phyloP scores from a whole-genome alignment of 2,888 invertebrate genomes.

The Strigamia maritima region DNA sequence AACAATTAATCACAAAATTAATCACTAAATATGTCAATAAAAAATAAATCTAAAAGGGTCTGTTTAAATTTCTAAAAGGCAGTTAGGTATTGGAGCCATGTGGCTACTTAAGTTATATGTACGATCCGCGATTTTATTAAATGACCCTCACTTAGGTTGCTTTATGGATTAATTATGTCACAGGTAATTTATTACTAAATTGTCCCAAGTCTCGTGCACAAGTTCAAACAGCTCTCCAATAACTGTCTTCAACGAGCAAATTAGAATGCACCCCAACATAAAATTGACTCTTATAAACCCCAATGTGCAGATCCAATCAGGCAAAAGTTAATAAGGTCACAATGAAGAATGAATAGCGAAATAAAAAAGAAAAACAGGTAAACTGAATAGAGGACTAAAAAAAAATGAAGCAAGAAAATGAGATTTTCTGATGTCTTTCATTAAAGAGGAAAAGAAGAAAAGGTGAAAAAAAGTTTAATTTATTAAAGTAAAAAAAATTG shows the following conservation, averaged over 20 bases:
- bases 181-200: slow-evolving; percentile 30
- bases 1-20: neutral
- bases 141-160: slow-evolving; percentile 31
- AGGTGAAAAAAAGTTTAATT: neutral
- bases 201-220: slow-evolving; percentile 14
- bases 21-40: neutral
- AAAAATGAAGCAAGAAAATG: slow-evolving; percentile 1
- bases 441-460: neutral
- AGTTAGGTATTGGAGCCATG: neutral
- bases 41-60: neutral
- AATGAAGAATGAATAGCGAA: slow-evolving; percentile 21
- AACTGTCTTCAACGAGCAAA: slow-evolving; percentile 26
- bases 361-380: slow-evolving; percentile 16
- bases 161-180: slow-evolving; percentile 34
- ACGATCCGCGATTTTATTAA: slow-evolving; percentile 21
- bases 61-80: neutral
- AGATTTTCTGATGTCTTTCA: slow-evolving; percentile 12
- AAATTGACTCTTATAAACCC: slow-evolving; percentile 32
- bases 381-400: neutral
- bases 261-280: slow-evolving; percentile 29
- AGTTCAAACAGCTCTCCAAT: slow-evolving; percentile 28
- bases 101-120: neutral
- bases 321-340: slow-evolving; percentile 34
- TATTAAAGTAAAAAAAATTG: neutral
- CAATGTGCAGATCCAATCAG: slow-evolving; percentile 32